phyloP scores from a whole-genome alignment of 1,140 invertebrate genomes.

The Tetragonula clypearis region DNA sequence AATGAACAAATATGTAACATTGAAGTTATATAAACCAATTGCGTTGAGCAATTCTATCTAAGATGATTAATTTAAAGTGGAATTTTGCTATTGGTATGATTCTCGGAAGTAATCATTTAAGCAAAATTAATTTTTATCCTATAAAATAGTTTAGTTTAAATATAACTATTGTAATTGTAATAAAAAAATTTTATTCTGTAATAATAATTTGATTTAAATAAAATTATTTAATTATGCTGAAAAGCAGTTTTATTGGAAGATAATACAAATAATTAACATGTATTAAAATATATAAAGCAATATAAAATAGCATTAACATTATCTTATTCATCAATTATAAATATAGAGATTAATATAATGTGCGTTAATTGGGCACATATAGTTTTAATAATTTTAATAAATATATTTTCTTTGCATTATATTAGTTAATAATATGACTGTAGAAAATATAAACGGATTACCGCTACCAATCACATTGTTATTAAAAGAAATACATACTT shows the following conservation, averaged over 20 bases:
- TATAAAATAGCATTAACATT: constrained; percentile 3
- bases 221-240: background rate
- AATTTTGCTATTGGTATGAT: background rate
- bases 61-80: background rate
- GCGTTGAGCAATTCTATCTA: background rate
- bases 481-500: background rate
- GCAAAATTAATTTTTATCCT: background rate
- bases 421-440: background rate
- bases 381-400: background rate
- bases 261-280: constrained; percentile 12
- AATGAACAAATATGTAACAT: background rate
- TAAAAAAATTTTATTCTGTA: background rate
- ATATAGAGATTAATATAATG: background rate
- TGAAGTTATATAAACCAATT: background rate
- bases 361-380: background rate
- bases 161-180: no score
- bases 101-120: background rate
- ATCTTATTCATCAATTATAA: constrained; percentile 1
- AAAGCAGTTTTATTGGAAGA: constrained; percentile 21
- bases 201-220: background rate
- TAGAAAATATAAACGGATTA: background rate
- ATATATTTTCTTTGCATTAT: background rate
- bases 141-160: no score
- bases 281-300: constrained; percentile 10
- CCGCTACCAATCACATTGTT: background rate